A percentile compares a stretch with the other conserved stretches of the same genome.
phyloP scores from a whole-genome alignment of 2,797 vertebrate genomes.

The Enteromius unitaeniatus region DNA sequence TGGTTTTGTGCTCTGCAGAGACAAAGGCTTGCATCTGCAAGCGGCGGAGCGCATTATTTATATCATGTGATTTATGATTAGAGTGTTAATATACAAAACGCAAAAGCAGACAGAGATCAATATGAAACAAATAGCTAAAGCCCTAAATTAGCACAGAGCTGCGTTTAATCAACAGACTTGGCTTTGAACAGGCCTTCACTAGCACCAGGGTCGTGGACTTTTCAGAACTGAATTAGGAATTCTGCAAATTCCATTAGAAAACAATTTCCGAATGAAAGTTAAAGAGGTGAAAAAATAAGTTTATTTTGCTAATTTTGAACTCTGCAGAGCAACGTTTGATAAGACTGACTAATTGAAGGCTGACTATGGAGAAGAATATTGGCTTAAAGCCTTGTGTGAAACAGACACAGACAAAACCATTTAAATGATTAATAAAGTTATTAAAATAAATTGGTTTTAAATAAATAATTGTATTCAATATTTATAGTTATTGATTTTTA shows the following conservation, averaged over 20 bases:
- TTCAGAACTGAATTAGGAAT: slow-evolving; percentile 5
- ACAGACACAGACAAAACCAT: neutral
- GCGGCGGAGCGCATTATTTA: slow-evolving; percentile 75
- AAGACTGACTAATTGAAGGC: too few relatives aligned
- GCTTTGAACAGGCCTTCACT: slow-evolving; percentile 27
- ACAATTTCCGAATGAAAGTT: neutral
- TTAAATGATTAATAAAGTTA: neutral
- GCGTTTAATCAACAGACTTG: slow-evolving; percentile 64
- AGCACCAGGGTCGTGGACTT: neutral
- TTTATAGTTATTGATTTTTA: neutral
- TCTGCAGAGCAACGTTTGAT: neutral
- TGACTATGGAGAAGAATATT: too few relatives aligned
- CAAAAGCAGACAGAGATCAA: slow-evolving; percentile 72
- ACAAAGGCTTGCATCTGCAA: slow-evolving; percentile 69
- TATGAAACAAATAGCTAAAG: slow-evolving; percentile 71
- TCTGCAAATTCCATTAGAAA: neutral
- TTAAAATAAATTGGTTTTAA: neutral
- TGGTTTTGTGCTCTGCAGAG: slow-evolving; percentile 72
- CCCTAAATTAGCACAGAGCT: slow-evolving; percentile 69
- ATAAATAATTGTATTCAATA: neutral
- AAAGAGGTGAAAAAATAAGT: neutral
- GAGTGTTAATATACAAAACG: slow-evolving; percentile 72
- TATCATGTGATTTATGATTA: slow-evolving; percentile 76
- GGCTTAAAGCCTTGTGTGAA: neutral
- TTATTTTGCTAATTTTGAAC: neutral